A percentile compares a stretch with the other conserved stretches of the same genome.
These are phyloP conservation scores for Chaenocephalus aceratus DNA, from an alignment of 2,113 vertebrate species.

Conservation along the genomic window DNA sequence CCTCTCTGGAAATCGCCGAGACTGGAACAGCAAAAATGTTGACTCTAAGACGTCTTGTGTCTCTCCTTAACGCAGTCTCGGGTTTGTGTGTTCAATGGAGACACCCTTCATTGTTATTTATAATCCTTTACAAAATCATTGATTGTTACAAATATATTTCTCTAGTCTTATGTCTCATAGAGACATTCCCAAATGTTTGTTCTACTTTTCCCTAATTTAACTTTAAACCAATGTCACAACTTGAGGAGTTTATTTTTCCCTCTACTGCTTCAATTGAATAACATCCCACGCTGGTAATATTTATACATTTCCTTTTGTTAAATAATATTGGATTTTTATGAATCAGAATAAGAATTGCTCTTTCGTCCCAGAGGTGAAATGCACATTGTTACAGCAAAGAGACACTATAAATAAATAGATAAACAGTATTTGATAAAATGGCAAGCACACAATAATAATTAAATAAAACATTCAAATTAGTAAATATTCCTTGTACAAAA, in stretches of 20 bases:
- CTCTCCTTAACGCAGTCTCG: constrained; percentile 21
- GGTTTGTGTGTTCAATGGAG: constrained; percentile 14
- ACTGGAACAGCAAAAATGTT: constrained; percentile 56
- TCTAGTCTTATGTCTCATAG: not conserved
- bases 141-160: not conserved
- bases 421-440: not conserved
- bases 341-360: no score
- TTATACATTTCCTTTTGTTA: not conserved
- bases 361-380: no score
- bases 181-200: not conserved
- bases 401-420: not conserved
- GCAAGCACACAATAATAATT: no score
- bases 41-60: constrained; percentile 48
- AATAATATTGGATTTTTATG: not conserved
- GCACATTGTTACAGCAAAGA: no score
- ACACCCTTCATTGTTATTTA: not conserved
- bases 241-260: no score
- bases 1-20: constrained; percentile 86
- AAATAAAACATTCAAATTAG: no score
- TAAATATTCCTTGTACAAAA: no score
- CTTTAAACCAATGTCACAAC: not conserved
- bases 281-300: not conserved
- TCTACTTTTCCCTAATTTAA: not conserved
- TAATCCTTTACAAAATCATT: not conserved
- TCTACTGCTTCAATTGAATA: not conserved